Base-by-base conservation (phyloP, 2,797 vertebrate genomes). In the Dryobates pubescens region DNA sequence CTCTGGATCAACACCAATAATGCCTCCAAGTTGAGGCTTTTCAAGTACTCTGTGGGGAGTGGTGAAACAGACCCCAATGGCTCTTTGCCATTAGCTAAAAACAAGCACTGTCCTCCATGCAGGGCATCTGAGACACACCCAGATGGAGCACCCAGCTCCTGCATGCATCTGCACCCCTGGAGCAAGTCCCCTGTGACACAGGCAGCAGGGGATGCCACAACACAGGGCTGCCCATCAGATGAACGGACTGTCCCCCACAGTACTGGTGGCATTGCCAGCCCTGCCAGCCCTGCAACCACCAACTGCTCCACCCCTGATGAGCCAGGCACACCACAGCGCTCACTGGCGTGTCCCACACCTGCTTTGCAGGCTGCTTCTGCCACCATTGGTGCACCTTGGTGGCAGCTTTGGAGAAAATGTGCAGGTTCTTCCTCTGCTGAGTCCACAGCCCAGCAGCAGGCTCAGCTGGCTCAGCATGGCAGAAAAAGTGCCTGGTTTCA, bases 331-430 rank as follows among this genome's bases (percentile, higher is more conserved):
- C 15, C 23, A 4, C 36, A 7, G 13, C 1, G 53, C 19, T 26
- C 71, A 43, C 4, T 1, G 0, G 6, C 14, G 6, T 3, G 27
- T 10, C 63, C 70, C 59, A 34, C n/a, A 9, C 1, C 0, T 18
- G 49, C 27, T 45, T 13, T 7, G 23, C 14, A 56, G 27, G 64
- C 38, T 47, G 17, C 18, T 61, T 47, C 32, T 29, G 51, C 1
- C 38, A 32, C 36, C 7, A 10, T 5, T 38, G 54, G 36, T 14
- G 47, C 38, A 27, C 47, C 2, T 0, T 30, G 32, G 56, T 27
- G 49, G 32, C 13, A 45, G 23, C 30, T 36, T n/a, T 65, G 74
- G n/a, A 54, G 81, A 70, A 62, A 76, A 84, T 2, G 8, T 23
- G 61, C 67, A 23, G 17, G 45, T 24, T 69, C 26, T 53, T 91